Percentiles rank a stretch among this genome's conserved stretches.
Evolutionary conservation across 2,113 vertebrate species (phyloP).

Genomic region (Gnathonemus longibarbis): DNA sequence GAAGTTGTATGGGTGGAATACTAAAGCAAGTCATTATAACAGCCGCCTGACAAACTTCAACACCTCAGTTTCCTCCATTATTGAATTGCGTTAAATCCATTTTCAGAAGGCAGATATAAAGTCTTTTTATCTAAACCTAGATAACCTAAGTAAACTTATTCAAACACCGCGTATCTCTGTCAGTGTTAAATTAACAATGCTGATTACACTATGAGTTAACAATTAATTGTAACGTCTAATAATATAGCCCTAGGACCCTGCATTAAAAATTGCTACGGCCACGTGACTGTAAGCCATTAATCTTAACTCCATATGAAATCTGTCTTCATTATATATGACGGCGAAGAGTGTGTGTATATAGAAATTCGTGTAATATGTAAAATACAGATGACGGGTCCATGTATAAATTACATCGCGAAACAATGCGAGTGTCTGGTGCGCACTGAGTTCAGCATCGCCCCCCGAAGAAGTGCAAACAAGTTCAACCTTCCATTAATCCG

Average conservation of each 20-base stretch:
- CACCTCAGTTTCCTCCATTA: not conserved
- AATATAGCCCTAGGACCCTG: not conserved
- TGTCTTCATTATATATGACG: not conserved
- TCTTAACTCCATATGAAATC: not conserved
- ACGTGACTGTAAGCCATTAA: not conserved
- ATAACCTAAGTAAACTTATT: not conserved
- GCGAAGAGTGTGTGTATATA: not conserved
- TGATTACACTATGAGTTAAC: not conserved
- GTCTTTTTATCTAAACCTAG: not conserved
- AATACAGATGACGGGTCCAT: not conserved
- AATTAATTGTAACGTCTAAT: not conserved
- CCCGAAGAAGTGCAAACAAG: conserved; percentile 52
- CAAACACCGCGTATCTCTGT: not conserved
- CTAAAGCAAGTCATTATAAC: not conserved
- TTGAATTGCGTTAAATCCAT: not conserved
- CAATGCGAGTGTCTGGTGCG: conserved; percentile 22
- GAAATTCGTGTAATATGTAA: not conserved
- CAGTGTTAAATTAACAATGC: not conserved
- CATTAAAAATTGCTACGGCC: not conserved
- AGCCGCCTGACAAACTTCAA: not conserved
- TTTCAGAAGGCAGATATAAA: not conserved
- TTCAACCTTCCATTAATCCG: conserved; percentile 52
- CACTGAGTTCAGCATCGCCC: conserved; percentile 33
- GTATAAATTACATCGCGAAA: not conserved
- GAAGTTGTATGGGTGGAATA: not conserved